Evolutionary conservation across 2,888 invertebrate species (phyloP).

Genomic region (Pycnomerus fuliginosus): DNA sequence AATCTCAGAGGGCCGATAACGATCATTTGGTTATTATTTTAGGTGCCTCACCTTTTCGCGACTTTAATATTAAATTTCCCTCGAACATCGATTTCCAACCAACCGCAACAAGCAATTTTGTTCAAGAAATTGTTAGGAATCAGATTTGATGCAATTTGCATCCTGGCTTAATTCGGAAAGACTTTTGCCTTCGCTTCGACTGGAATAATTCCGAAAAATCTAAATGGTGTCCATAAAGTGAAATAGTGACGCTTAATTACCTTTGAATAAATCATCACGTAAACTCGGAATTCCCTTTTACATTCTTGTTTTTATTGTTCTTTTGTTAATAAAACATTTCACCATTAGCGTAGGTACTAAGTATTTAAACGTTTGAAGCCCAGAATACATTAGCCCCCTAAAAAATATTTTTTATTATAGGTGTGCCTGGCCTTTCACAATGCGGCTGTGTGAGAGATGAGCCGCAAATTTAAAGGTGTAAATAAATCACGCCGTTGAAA

Average conservation of each 20-base stretch:
- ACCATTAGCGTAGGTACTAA: conserved; percentile 22
- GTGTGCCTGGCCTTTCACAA: conserved; percentile 24
- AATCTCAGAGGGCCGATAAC: conserved; percentile 1
- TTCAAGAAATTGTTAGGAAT: conserved; percentile 7
- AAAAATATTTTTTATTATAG: conserved; percentile 29
- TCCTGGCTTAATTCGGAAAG: conserved; percentile 1
- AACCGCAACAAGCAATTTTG: conserved; percentile 9
- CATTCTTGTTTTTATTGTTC: conserved; percentile 24
- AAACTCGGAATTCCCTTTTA: conserved; percentile 20
- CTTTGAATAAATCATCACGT: conserved; percentile 23
- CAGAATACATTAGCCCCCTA: conserved; percentile 26
- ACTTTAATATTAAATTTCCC: conserved; percentile 5
- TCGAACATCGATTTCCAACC: conserved; percentile 6
- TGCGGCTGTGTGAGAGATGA: conserved; percentile 23
- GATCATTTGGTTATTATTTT: not conserved
- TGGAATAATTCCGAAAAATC: conserved; percentile 2
- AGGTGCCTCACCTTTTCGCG: not conserved
- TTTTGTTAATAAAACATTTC: conserved; percentile 25
- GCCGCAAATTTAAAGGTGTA: conserved; percentile 15
- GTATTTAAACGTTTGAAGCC: conserved; percentile 19
- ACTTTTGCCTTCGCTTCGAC: not conserved
- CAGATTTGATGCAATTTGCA: conserved; percentile 8
- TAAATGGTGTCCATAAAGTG: conserved; percentile 13
- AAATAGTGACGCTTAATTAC: conserved; percentile 22
- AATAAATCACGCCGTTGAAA: conserved; percentile 12